phyloP scores from a whole-genome alignment of 2,797 vertebrate species.

The Poecilia velifera region DNA sequence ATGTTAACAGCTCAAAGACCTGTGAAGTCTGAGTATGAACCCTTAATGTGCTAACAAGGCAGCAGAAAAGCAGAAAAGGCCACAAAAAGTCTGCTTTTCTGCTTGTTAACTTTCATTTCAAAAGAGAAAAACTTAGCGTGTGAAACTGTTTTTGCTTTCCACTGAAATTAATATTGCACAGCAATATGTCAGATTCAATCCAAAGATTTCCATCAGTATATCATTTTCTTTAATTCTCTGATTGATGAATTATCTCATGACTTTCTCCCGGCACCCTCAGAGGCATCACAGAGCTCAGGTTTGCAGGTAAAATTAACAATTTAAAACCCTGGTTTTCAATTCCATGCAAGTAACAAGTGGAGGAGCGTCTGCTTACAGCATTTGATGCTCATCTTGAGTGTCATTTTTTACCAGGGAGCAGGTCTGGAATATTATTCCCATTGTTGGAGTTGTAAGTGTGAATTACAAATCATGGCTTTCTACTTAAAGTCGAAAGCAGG shows the following conservation, averaged over 20 bases:
- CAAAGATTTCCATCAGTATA: not conserved
- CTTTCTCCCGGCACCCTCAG: not conserved
- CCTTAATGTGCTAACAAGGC: not conserved
- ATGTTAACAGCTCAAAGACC: not conserved
- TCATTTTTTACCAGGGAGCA: not conserved
- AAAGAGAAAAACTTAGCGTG: not conserved
- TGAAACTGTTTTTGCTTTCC: not conserved
- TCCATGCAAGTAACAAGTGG: not conserved
- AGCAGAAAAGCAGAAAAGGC: not conserved
- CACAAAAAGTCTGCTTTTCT: not conserved
- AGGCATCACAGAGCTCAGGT: not conserved
- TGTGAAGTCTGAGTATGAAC: not conserved
- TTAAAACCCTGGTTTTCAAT: not conserved
- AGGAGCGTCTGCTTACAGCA: not conserved
- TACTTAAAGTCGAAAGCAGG: too few species aligned
- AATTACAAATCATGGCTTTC: not conserved
- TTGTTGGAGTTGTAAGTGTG: not conserved
- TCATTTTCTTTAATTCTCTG: not conserved
- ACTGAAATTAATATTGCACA: not conserved
- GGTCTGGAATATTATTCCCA: not conserved
- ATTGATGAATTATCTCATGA: not conserved
- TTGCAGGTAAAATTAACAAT: not conserved
- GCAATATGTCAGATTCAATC: not conserved
- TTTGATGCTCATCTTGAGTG: not conserved
- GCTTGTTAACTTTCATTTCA: not conserved